These are phyloP conservation scores for Meganola albula DNA, from an alignment of 2,888 invertebrate genomes.

Conservation along the genomic window DNA sequence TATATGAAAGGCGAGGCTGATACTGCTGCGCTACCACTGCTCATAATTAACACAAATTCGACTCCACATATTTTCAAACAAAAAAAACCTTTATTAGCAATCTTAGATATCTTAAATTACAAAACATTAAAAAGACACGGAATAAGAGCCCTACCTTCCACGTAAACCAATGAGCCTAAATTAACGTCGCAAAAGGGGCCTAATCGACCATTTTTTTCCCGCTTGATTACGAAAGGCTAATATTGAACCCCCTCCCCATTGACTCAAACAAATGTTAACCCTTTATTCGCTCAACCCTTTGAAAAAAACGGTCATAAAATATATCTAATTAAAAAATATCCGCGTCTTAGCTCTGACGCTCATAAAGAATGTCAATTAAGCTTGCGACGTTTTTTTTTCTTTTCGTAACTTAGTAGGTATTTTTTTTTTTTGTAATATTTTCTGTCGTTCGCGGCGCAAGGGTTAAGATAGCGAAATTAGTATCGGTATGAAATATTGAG, in stretches of 20 bases:
- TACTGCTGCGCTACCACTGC: no score
- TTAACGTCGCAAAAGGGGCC: slow-evolving; percentile 67
- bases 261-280: slow-evolving; percentile 76
- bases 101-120: slow-evolving; percentile 39
- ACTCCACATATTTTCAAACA: no score
- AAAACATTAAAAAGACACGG: slow-evolving; percentile 53
- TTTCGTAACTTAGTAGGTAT: slow-evolving; percentile 36
- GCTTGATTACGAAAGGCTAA: slow-evolving; percentile 76
- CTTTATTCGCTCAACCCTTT: slow-evolving; percentile 71
- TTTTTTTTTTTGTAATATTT: slow-evolving; percentile 63
- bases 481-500: slow-evolving; percentile 77
- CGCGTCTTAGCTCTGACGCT: slow-evolving; percentile 75
- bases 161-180: slow-evolving; percentile 73
- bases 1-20: no score
- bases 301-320: slow-evolving; percentile 77
- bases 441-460: slow-evolving; percentile 70
- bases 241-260: slow-evolving; percentile 68
- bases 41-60: no score
- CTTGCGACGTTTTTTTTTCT: slow-evolving; percentile 59
- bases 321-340: slow-evolving; percentile 80
- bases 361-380: slow-evolving; percentile 79
- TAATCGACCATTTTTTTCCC: slow-evolving; percentile 76
- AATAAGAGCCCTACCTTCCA: slow-evolving; percentile 41
- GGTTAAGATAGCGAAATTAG: slow-evolving; percentile 77
- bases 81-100: slow-evolving; percentile 10